Evolutionary conservation across 2,888 invertebrate genomes (phyloP).

Genomic region (Melikaiella ostensackeni): DNA sequence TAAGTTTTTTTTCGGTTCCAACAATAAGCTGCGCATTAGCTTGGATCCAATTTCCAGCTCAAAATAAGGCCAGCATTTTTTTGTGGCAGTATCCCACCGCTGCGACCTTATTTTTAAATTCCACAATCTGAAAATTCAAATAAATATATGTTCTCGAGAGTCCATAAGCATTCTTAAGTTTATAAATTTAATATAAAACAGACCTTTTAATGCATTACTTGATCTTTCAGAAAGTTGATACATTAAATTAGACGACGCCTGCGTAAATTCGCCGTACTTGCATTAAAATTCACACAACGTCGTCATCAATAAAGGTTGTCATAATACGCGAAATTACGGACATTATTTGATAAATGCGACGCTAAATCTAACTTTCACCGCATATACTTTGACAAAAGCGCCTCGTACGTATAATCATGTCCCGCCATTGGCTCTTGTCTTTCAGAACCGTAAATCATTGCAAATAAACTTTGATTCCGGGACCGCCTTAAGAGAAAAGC

Average conservation of each 20-base stretch:
- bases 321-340: constrained; percentile 29
- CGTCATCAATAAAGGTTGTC: constrained; percentile 35
- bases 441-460: constrained; percentile 29
- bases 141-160: no score
- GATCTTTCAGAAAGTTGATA: background rate
- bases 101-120: background rate
- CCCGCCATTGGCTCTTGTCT: constrained; percentile 32
- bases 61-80: no score
- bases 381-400: constrained; percentile 38
- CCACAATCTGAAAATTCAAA: background rate
- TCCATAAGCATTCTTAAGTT: background rate
- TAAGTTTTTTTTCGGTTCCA: background rate
- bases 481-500: constrained; percentile 39
- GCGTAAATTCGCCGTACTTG: constrained; percentile 11
- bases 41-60: no score
- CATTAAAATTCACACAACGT: constrained; percentile 22
- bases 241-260: constrained; percentile 27
- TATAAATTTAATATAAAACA: constrained; percentile 2
- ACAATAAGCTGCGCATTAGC: background rate
- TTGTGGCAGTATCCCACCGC: background rate
- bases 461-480: constrained; percentile 35
- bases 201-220: background rate
- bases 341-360: constrained; percentile 35
- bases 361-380: constrained; percentile 33
- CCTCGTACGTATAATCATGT: constrained; percentile 25